Evolutionary conservation across 2,888 invertebrate genomes (phyloP).

Genomic region (Sinopyrophorus schimmeli): DNA sequence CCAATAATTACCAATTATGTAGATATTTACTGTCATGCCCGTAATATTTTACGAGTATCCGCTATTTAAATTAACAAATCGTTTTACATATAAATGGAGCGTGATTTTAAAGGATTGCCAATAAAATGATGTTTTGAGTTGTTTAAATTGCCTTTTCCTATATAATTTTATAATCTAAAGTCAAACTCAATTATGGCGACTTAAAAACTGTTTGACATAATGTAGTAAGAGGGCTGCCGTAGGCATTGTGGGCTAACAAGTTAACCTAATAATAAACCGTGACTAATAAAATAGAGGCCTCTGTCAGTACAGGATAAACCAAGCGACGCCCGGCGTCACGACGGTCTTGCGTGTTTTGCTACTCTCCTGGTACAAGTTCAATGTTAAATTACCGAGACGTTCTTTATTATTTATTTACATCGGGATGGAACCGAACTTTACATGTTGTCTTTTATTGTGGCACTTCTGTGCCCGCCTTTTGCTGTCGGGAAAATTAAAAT

Average conservation of each 20-base stretch:
- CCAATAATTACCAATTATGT: too few species aligned
- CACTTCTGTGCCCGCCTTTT: too few species aligned
- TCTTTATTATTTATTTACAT: slow-evolving; percentile 21
- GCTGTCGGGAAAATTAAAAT: too few species aligned
- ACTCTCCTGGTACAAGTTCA: slow-evolving; percentile 36
- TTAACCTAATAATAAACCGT: slow-evolving; percentile 43
- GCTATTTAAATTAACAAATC: too few species aligned
- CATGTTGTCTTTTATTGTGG: too few species aligned
- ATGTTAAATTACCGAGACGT: slow-evolving; percentile 34
- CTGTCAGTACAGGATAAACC: slow-evolving; percentile 37
- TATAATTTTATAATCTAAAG: slow-evolving; percentile 29
- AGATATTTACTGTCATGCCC: too few species aligned
- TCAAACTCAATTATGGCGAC: slow-evolving; percentile 28
- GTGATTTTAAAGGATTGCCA: too few species aligned
- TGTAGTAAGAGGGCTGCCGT: slow-evolving; percentile 26
- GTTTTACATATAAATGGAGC: too few species aligned
- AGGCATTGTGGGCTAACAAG: slow-evolving; percentile 31
- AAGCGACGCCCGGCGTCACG: slow-evolving; percentile 35
- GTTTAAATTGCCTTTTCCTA: slow-evolving; percentile 24
- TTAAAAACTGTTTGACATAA: slow-evolving; percentile 33
- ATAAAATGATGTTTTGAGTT: slow-evolving; percentile 12
- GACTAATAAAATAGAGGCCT: slow-evolving; percentile 43
- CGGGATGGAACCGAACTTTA: too few species aligned
- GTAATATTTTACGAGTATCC: too few species aligned
- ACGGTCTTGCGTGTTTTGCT: slow-evolving; percentile 21